These are phyloP conservation scores for Bursaphelenchus okinawaensis DNA, from an alignment of 2,888 invertebrate genomes.

Conservation along the genomic window DNA sequence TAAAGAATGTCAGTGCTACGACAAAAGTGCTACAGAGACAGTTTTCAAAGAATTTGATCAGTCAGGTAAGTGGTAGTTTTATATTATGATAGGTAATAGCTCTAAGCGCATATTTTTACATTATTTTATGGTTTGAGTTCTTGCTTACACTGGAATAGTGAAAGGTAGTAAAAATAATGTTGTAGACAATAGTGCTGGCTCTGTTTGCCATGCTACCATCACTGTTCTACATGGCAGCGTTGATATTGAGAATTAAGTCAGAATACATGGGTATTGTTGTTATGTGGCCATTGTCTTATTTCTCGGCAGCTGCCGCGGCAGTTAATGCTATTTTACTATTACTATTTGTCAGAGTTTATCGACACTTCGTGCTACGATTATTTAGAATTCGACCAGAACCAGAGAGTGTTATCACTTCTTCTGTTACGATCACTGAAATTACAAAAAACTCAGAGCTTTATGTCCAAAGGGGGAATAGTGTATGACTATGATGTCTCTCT, in stretches of 20 bases:
- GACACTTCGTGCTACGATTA: not conserved
- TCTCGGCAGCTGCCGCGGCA: too few relatives aligned
- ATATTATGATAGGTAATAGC: too few relatives aligned
- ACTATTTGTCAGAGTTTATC: not conserved
- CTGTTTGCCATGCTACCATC: not conserved
- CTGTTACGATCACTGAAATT: not conserved
- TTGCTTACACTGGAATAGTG: too few relatives aligned
- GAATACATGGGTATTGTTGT: not conserved
- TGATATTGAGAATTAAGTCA: not conserved
- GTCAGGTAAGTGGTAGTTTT: not conserved
- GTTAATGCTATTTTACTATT: not conserved
- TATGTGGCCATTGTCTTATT: not conserved
- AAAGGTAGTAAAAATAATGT: too few relatives aligned
- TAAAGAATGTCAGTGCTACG: constrained; percentile 3
- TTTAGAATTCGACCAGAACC: not conserved
- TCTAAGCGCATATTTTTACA: too few relatives aligned
- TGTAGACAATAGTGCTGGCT: not conserved
- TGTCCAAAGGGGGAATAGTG: too few relatives aligned
- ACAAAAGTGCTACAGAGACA: not conserved
- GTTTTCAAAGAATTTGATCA: not conserved
- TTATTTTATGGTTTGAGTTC: too few relatives aligned
- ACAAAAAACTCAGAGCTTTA: too few relatives aligned
- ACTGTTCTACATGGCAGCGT: not conserved
- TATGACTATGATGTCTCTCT: too few relatives aligned
- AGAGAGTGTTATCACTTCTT: not conserved